A percentile compares a stretch with the other conserved stretches of the same genome.
Conservation (phyloP, 2,797 vertebrate genomes). For the Liasis olivaceus region DNA sequence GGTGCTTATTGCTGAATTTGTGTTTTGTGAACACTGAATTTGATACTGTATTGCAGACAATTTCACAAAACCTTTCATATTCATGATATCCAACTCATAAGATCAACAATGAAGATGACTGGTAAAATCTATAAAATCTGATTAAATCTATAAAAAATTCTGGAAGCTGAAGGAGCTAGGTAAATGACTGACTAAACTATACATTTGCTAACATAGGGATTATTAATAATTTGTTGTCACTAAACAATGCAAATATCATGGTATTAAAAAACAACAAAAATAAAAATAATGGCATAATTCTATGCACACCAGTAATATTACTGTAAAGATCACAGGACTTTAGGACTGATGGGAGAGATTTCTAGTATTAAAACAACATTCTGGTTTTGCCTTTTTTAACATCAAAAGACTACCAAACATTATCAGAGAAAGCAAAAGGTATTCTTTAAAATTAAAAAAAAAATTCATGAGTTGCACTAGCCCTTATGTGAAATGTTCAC, state of each 20-base stretch:
- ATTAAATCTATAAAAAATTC: not conserved
- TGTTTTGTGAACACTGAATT: not conserved
- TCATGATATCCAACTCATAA: not conserved
- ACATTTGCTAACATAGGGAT: not conserved
- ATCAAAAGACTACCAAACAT: not conserved
- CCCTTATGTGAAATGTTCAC: conserved; percentile 64
- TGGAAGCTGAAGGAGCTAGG: not conserved
- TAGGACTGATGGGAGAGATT: not conserved
- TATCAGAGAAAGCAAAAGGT: not conserved
- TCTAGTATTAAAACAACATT: not conserved
- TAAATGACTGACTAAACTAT: not conserved
- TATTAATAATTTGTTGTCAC: not conserved
- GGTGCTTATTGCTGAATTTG: not conserved
- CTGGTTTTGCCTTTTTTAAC: not conserved
- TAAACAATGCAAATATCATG: not conserved
- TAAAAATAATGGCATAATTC: not conserved
- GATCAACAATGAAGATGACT: not conserved
- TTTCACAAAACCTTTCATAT: not conserved
- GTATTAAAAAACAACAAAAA: not conserved
- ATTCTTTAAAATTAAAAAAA: not conserved
- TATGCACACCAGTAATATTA: not conserved
- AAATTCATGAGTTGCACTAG: not conserved
- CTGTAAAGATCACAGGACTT: not conserved
- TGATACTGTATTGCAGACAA: not conserved
- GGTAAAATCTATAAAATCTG: not conserved